Evolutionary conservation across 2,113 vertebrate species (phyloP), one percentile per base, ranked within the genome.

Genomic region (Hassar affinis): DNA sequence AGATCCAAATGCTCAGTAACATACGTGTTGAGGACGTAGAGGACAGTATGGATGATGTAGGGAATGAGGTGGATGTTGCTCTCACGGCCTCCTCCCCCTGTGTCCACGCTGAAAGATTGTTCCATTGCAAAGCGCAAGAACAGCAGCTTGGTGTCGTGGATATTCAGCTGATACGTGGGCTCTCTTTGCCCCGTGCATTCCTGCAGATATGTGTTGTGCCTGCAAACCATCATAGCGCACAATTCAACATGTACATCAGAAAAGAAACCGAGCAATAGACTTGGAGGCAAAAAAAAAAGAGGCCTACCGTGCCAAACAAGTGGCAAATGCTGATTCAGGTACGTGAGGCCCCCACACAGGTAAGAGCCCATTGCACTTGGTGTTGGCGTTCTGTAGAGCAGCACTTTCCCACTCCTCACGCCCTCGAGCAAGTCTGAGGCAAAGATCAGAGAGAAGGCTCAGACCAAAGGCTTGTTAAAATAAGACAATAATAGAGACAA

Each of bases 41-140:
- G 98, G 92, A 99, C 97, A 6, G 98, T 99, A 94, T 99, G 98
- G 88, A 99, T 95, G 89, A 99, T 98, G 94, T 99, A 99, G 0
- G 98, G 98, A 87, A 99, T 98, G 90, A 99, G 97, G 94, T 99
- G 97, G 84, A 99, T 96, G 94, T 99, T 99, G 95, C 97, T 99
- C 93, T 99, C 97, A 4, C 98, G 93, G 54, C 98, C 98, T 2
- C 98, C 98, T 45, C 98, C 98, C 0, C 97, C 97, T 0, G 97
- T 97, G 88, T 99, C 98, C 0, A 97, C 92, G 0, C 98, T 99
- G 94, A 99, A 99, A 0, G 98, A 99, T 30, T 99, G 98, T 88
- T 99, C 98, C 85, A 96, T 99, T 47, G 98, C 98, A 25, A 99
- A 99, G 78, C 98, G 97, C 72, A 98, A 94, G 89, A 99, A 98